Evolutionary conservation across 2,888 invertebrate genomes (phyloP).

Genomic region (Stratiomys singularior): DNA sequence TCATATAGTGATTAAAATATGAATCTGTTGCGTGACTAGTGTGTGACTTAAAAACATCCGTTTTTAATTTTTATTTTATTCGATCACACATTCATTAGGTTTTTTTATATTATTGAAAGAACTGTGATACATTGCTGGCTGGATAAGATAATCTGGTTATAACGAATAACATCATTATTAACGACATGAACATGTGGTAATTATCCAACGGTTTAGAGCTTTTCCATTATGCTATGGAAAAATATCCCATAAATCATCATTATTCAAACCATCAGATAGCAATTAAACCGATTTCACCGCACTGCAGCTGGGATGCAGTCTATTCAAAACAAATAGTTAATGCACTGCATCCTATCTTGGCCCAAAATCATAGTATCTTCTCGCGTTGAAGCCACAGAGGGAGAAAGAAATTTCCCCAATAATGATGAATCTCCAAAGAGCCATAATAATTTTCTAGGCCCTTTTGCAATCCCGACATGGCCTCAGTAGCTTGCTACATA

Average conservation of each 20-base stretch:
- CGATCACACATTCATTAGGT: no score
- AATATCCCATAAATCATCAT: neutral
- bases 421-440: neutral
- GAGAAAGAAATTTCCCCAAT: neutral
- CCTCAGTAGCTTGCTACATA: neutral
- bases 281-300: constrained; percentile 6
- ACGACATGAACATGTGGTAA: neutral
- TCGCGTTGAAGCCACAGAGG: neutral
- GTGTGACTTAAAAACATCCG: no score
- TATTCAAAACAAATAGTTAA: neutral
- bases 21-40: no score
- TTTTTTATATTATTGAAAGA: no score
- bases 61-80: no score
- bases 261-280: neutral
- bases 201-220: neutral
- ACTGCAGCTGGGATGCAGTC: neutral
- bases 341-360: constrained; percentile 4
- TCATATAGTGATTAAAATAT: no score
- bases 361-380: neutral
- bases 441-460: constrained; percentile 4
- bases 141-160: no score
- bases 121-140: no score
- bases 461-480: neutral
- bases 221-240: neutral
- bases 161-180: neutral